Evolutionary conservation across 2,797 vertebrate genomes (phyloP), one percentile per base, ranked within the genome.

Genomic region (Otus scops): DNA sequence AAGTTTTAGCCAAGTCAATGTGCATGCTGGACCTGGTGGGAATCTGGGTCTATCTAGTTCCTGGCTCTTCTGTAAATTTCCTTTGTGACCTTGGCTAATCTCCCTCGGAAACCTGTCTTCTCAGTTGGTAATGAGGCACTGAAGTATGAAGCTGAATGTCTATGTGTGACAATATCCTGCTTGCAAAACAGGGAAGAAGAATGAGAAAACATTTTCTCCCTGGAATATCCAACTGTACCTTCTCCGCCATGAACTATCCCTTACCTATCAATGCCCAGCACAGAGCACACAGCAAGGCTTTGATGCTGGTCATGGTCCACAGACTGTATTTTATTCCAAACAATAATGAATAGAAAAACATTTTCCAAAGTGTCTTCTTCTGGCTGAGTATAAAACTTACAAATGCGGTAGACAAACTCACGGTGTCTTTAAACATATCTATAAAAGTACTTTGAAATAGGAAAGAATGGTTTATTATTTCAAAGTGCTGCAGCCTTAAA

Each of bases 381-480:
- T 85, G 51, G 23, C 28, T 50, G 22, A 85, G 18, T 53, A 67
- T 57, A 85, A 92, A 92, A 85, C 67, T 77, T 70, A 87, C 41
- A 85, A 88, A 85, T 77, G 48, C 39, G 71, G 20, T 11, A 80
- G 81, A 75, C 45, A 80, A 91, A 94, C 48, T 59, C 8, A 0
- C 28, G 21, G 38, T n/a, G 22, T 87, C 75, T 92, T 93, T 68
- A 92, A 96, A 90, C 30, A 13, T 50, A 59, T 39, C 68, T 85
- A 39, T 56, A 93, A 79, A 92, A 95, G 87, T 57, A 54, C 80
- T 95, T 95, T 77, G 71, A 95, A 91, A 38, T 51, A 76, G 53
- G 24, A 91, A 13, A 96, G 61, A 92, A 94, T 77, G 32, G 51
- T 80, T 93, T 95, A 57, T 89, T 92, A 89, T 92, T 94, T 92